phyloP scores from a whole-genome alignment of 30 jellyfish, hydroid and myxozoan genomes.

The Clytia hemisphaerica region DNA sequence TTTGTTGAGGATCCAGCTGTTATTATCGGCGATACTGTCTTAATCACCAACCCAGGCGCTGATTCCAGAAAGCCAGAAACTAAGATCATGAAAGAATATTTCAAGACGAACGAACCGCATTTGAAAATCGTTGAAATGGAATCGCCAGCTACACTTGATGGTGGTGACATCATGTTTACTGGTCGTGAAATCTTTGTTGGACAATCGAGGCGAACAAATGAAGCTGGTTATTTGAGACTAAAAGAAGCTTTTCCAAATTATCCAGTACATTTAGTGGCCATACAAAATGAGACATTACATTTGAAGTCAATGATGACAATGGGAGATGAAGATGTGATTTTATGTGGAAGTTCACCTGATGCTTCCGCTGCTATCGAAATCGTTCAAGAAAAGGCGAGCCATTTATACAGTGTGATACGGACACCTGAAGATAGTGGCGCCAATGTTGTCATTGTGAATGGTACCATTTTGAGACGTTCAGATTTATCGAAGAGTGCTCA shows the following conservation, averaged over 20 bases:
- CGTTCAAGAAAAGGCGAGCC: conserved; percentile 44
- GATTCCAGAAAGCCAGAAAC: conserved; percentile 15
- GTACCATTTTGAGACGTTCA: conserved; percentile 51
- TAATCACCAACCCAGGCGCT: conserved; percentile 70
- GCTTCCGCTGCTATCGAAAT: conserved; percentile 31
- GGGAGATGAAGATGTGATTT: conserved; percentile 54
- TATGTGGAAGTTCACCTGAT: conserved; percentile 36
- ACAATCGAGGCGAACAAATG: conserved; percentile 50
- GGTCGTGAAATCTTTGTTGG: conserved; percentile 91
- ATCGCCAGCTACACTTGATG: conserved; percentile 77
- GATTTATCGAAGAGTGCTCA: conserved; percentile 40
- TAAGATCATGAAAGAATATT: background rate
- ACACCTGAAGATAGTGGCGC: conserved; percentile 71
- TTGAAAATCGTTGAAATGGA: conserved; percentile 36
- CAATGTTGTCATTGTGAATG: conserved; percentile 66
- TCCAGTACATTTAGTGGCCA: conserved; percentile 60
- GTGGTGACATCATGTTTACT: conserved; percentile 91
- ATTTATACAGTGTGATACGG: conserved; percentile 26
- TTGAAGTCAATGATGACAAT: conserved; percentile 65
- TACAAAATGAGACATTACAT: conserved; percentile 50
- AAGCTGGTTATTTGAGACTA: conserved; percentile 41
- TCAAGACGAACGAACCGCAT: conserved; percentile 4
- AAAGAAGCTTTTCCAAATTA: conserved; percentile 37
- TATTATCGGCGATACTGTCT: conserved; percentile 51
- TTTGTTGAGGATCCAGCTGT: conserved; percentile 92